These are phyloP conservation scores for Arge pagana DNA, from an alignment of 2,888 invertebrate species.

Conservation along the genomic window DNA sequence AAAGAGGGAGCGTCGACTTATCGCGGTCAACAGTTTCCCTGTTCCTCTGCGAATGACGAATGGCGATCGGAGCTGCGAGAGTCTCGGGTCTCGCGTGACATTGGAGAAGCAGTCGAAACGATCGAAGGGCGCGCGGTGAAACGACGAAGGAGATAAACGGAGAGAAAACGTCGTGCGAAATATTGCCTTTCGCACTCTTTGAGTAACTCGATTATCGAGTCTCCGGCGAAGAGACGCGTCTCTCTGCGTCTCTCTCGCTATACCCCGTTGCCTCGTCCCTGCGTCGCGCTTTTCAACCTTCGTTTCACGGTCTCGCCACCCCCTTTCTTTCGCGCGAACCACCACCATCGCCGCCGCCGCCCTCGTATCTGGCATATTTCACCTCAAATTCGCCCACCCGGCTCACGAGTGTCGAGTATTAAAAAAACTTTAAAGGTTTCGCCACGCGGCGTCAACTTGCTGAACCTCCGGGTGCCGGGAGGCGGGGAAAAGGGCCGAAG, in stretches of 20 bases:
- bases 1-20: too few relatives aligned
- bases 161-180: too few relatives aligned
- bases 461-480: background rate
- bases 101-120: background rate
- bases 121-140: background rate
- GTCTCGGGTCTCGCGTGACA: background rate
- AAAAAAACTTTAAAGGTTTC: slow-evolving; percentile 33
- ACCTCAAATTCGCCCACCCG: slow-evolving; percentile 31
- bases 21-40: too few relatives aligned
- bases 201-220: slow-evolving; percentile 30
- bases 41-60: too few relatives aligned
- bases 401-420: slow-evolving; percentile 32
- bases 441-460: slow-evolving; percentile 15
- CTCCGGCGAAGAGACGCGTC: slow-evolving; percentile 20
- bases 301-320: too few relatives aligned
- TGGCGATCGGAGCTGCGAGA: too few relatives aligned
- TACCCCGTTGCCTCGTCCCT: too few relatives aligned
- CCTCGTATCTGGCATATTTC: slow-evolving; percentile 33
- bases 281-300: too few relatives aligned
- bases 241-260: slow-evolving; percentile 14
- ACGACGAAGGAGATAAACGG: background rate
- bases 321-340: too few relatives aligned
- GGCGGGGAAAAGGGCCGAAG: slow-evolving; percentile 1
- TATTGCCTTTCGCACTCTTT: slow-evolving; percentile 31
- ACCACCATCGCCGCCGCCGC: too few relatives aligned